A percentile compares a stretch with the other conserved stretches of the same genome.
Conservation (phyloP, 1,140 invertebrate species). For the Drosophila melanica region DNA sequence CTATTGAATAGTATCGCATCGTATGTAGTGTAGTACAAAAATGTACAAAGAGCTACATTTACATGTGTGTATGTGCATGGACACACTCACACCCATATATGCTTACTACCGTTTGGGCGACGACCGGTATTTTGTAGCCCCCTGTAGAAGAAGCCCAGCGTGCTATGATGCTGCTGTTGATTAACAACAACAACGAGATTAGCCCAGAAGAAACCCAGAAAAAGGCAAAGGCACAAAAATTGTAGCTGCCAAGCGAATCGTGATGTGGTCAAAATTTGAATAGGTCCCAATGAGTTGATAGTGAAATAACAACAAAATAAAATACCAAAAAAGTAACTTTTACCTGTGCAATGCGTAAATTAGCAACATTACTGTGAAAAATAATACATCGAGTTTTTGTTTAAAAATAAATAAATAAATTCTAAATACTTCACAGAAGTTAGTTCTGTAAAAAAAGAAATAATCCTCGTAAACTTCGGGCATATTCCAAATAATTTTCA, state of each 20-base stretch:
- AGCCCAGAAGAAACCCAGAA: slow-evolving; percentile 44
- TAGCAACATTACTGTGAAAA: slow-evolving; percentile 2
- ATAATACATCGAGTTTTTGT: not conserved
- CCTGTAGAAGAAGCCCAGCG: slow-evolving; percentile 29
- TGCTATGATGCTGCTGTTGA: slow-evolving; percentile 42
- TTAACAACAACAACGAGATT: slow-evolving; percentile 41
- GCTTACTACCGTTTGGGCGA: slow-evolving; percentile 39
- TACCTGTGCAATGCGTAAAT: slow-evolving; percentile 40
- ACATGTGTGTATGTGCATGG: not conserved
- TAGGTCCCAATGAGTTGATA: slow-evolving; percentile 34
- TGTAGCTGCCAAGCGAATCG: slow-evolving; percentile 39
- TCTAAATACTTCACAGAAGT: too few species aligned
- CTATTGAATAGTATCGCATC: slow-evolving; percentile 26
- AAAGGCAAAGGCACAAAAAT: slow-evolving; percentile 32
- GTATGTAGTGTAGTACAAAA: slow-evolving; percentile 30
- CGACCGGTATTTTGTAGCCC: slow-evolving; percentile 51
- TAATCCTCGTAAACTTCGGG: too few species aligned
- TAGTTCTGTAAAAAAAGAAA: too few species aligned
- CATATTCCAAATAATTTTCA: too few species aligned
- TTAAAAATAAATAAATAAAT: too few species aligned
- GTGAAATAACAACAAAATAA: slow-evolving; percentile 17
- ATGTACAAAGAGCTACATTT: not conserved
- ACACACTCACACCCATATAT: not conserved
- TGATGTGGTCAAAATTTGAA: slow-evolving; percentile 51
- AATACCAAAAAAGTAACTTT: slow-evolving; percentile 16